Base-by-base conservation (phyloP, 30 jellyfish, hydroid and myxozoan genomes). In the Cassiopea xamachana region DNA sequence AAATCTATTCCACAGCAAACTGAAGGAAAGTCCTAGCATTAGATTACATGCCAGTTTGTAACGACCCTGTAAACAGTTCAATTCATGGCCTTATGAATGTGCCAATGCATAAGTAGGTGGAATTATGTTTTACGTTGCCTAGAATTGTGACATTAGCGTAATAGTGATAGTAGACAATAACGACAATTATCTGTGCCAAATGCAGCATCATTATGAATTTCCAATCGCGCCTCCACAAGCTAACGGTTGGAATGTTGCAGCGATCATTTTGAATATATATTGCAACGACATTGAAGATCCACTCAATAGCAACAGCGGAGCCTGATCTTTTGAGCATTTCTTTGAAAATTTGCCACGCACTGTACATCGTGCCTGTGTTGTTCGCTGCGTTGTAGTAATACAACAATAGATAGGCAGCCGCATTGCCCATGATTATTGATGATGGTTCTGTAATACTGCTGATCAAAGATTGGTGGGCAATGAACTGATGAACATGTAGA, bases 371-470 rank as follows among this genome's bases (percentile, higher is more conserved):
- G 59, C 90, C 90, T 17, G 74, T 82, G 70, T 60, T 48, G 2
- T 69, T 55, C 9, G 64, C 90, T 14, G 19, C 27, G 18, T 18
- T 67, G 90, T 61, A 82, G 46, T 82, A 82, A 46, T 82, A 82
- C 64, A 71, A 15, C n/a, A 70, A 55, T 14, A 82, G 46, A 59
- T 82, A 67, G 7, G 45, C 80, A 17, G 90, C 73, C 16, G 90
- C 79, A 74, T 76, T 60, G 71, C 90, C 68, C 18, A 82, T 15
- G 3, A 82, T 46, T 7, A 82, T 72, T 2, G 81, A 73, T 5
- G 90, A 7, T 67, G 90, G 27, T 46, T 82, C 90, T 8, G 90
- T 82, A 46, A 82, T 70, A 55, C 64, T 47, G 82, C 81, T 70
- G 1, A 82, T 71, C 82, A 82, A 70, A 16, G 90, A 1, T 51